Evolutionary conservation across 2,797 vertebrate genomes (phyloP).

Genomic region (Syngnathus rostellatus): DNA sequence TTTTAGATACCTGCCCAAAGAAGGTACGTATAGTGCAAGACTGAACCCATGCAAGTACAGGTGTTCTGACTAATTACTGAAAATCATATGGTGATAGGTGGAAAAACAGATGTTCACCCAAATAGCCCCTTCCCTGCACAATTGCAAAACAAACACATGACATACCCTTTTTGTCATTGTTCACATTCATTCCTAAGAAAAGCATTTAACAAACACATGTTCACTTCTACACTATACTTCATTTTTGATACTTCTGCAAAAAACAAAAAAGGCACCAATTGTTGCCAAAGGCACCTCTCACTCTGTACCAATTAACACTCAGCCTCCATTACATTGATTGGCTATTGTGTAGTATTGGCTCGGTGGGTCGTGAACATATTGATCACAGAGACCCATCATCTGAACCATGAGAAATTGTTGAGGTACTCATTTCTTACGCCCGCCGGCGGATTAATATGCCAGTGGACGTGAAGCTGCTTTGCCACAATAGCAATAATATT

Average conservation of each 20-base stretch:
- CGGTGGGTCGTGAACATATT: conserved; percentile 59
- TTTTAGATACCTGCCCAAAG: conserved; percentile 47
- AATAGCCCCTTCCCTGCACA: conserved; percentile 11
- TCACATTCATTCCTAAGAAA: conserved; percentile 29
- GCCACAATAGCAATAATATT: neutral
- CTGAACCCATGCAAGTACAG: conserved; percentile 48
- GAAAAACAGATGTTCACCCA: conserved; percentile 66
- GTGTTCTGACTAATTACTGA: conserved; percentile 51
- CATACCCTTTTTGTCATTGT: conserved; percentile 8
- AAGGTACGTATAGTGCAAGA: conserved; percentile 37
- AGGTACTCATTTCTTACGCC: conserved; percentile 47
- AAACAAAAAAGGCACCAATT: neutral
- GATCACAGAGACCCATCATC: conserved; percentile 63
- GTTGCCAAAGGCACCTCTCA: conserved; percentile 38
- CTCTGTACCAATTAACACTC: conserved; percentile 65
- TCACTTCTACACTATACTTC: conserved; percentile 23
- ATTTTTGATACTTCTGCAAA: conserved; percentile 55
- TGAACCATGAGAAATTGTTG: conserved; percentile 65
- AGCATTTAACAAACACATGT: conserved; percentile 33
- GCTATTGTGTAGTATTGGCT: conserved; percentile 56
- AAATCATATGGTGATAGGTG: conserved; percentile 62
- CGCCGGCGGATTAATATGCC: conserved; percentile 23
- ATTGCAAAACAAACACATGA: conserved; percentile 5
- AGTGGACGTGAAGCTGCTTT: conserved; percentile 15
- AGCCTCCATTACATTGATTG: conserved; percentile 65